Base-by-base conservation (phyloP, 2,888 invertebrate genomes). In the Synanthedon tipuliformis region DNA sequence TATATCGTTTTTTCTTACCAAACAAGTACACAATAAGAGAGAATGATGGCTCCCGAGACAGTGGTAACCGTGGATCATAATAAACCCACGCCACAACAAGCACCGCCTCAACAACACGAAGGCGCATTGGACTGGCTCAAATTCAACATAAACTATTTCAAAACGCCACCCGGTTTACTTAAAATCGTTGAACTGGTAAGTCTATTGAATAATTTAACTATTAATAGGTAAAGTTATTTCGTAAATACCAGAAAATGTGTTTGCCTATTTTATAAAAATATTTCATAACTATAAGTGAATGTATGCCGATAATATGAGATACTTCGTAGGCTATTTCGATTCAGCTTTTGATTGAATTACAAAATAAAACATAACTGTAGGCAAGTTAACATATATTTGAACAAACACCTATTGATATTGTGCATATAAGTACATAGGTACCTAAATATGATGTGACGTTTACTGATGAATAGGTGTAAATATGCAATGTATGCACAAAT, bases 101-200 rank as follows among this genome's bases (percentile, higher is more conserved):
- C 83, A 61, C 75, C 88, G 58, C 76, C 84, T 69, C 84, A 78
- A 62, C 89, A 90, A 66, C 88, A 89, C 60, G 88, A 89, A 54
- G 77, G 81, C 55, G 70, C 88, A 55, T 72, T 94, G 60, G 88
- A 90, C 61, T 93, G 93, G 91, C 89, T 95, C 68, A 91, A 90
- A 82, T 83, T 94, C 69, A 94, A 96, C 84, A 68, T 92, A 63
- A 90, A 91, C 69, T 95, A 96, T 79, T 95, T 94, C 85, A 91
- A 89, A 81, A 93, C 94, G 50, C 88, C 92, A 68, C 94, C 95
- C 53, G 96, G 96, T 63, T 88, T 95, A 66, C 72, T 95, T 61
- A 96, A 96, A 89, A 79, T 96, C 58, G 86, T 92, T 16, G 90
- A 96, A 88, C 81, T 95, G 89, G 96, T 96, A 83, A 93, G 94